phyloP scores from a whole-genome alignment of 2,888 invertebrate species.

The Spialia ferax region DNA sequence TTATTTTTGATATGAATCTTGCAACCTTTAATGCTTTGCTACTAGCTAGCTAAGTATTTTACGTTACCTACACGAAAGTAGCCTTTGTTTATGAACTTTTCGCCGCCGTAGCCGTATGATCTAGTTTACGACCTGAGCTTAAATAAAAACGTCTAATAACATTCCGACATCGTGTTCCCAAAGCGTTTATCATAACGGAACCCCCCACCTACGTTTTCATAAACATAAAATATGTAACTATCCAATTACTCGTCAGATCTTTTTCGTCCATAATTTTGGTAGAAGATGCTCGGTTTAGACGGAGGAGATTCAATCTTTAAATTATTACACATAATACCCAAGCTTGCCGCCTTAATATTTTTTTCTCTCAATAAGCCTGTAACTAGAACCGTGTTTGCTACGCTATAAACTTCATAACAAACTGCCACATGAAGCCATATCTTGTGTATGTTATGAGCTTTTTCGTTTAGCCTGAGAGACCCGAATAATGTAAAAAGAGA shows the following conservation, averaged over 20 bases:
- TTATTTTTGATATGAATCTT: slow-evolving; percentile 10
- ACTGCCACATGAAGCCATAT: slow-evolving; percentile 83
- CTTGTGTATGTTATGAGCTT: slow-evolving; percentile 85
- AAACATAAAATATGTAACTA: slow-evolving; percentile 68
- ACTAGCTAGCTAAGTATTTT: slow-evolving; percentile 7
- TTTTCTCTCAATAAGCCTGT: slow-evolving; percentile 72
- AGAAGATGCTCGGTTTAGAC: slow-evolving; percentile 49
- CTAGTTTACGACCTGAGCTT: slow-evolving; percentile 72
- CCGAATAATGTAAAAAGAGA: slow-evolving; percentile 48
- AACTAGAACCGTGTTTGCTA: slow-evolving; percentile 76
- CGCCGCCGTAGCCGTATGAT: slow-evolving; percentile 60
- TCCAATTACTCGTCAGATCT: slow-evolving; percentile 68
- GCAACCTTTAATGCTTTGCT: neutral
- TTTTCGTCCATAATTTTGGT: slow-evolving; percentile 63
- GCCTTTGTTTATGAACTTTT: slow-evolving; percentile 43
- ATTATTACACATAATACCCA: slow-evolving; percentile 72
- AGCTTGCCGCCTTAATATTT: slow-evolving; percentile 58
- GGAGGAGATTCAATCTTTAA: slow-evolving; percentile 68
- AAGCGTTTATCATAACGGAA: slow-evolving; percentile 67
- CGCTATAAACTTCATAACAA: slow-evolving; percentile 86
- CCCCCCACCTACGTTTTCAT: slow-evolving; percentile 59
- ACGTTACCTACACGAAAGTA: slow-evolving; percentile 23
- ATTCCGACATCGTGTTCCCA: slow-evolving; percentile 70
- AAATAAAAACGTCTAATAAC: slow-evolving; percentile 79
- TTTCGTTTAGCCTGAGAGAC: slow-evolving; percentile 75